These are phyloP conservation scores for Nasua narica DNA, from an alignment of 2,797 vertebrate species.

Conservation along the genomic window DNA sequence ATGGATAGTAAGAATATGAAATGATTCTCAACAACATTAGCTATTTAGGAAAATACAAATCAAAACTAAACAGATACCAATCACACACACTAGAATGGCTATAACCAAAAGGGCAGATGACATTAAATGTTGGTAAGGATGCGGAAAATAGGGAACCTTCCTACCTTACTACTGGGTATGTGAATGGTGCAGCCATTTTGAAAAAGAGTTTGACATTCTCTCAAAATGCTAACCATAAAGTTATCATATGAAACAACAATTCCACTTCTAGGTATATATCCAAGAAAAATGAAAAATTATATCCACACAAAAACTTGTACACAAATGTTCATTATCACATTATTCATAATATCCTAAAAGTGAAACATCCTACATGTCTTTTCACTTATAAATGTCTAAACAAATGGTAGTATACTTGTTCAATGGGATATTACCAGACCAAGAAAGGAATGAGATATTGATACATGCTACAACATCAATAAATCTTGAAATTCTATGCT, in stretches of 20 bases:
- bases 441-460: background rate
- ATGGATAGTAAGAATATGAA: background rate
- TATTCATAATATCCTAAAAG: background rate
- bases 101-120: background rate
- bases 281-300: background rate
- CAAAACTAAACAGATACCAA: background rate
- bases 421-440: background rate
- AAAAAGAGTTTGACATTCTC: background rate
- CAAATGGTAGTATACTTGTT: background rate
- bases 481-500: background rate
- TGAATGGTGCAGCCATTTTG: background rate
- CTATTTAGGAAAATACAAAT: background rate
- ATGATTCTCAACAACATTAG: background rate
- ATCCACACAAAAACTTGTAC: background rate
- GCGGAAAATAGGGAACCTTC: background rate
- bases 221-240: background rate
- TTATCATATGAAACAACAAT: background rate
- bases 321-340: background rate
- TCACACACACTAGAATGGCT: background rate
- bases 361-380: background rate
- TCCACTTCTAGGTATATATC: background rate
- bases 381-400: background rate
- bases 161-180: background rate
- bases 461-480: background rate
- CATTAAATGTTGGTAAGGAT: background rate